Evolutionary conservation across 2,113 vertebrate species (phyloP).

Genomic region (Nothocercus nigrocapillus): DNA sequence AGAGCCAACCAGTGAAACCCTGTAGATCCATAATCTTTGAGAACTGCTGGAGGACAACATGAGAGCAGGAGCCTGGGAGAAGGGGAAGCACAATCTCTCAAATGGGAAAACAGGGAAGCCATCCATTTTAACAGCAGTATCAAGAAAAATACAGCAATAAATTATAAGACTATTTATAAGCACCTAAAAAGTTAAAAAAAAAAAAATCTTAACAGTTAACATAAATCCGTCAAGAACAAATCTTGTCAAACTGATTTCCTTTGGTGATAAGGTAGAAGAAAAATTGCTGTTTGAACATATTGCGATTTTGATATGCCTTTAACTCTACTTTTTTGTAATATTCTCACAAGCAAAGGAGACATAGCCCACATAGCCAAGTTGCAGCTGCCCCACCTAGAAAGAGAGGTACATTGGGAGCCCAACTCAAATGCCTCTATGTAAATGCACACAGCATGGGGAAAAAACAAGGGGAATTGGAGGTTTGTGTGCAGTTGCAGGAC

Average conservation of each 20-base stretch:
- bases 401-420: no score
- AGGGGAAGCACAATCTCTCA: not conserved
- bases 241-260: conserved; percentile 17
- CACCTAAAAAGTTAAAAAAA: not conserved
- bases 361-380: no score
- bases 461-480: no score
- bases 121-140: not conserved
- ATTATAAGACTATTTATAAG: conserved; percentile 17
- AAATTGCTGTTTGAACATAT: not conserved
- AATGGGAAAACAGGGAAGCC: not conserved
- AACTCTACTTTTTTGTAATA: not conserved
- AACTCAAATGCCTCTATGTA: no score
- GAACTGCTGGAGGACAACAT: not conserved
- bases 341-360: not conserved
- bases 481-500: no score
- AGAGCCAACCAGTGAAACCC: not conserved
- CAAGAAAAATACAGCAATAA: not conserved
- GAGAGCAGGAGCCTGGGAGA: not conserved
- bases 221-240: not conserved
- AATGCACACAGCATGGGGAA: no score
- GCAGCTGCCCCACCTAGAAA: no score
- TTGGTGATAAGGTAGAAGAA: not conserved
- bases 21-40: not conserved
- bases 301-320: not conserved
- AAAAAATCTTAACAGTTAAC: not conserved